Percentiles rank a stretch among this genome's conserved stretches.
phyloP scores from a whole-genome alignment of 2,888 invertebrate genomes.

The Ommatoiulus sabulosus region DNA sequence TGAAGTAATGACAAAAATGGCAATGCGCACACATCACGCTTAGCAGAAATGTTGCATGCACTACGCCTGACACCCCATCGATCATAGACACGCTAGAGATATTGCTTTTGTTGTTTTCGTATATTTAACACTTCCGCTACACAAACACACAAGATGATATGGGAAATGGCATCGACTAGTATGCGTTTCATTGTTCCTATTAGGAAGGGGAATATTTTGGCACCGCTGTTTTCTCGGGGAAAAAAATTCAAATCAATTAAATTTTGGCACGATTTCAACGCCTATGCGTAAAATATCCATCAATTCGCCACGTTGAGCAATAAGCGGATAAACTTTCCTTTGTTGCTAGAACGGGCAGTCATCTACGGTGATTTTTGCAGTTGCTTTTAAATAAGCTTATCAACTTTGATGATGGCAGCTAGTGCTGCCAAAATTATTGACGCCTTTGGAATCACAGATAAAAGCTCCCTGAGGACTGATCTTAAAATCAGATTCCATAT shows the following conservation, averaged over 20 bases:
- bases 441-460: background rate
- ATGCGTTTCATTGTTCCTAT: conserved; percentile 17
- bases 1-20: conserved; percentile 32
- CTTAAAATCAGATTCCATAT: background rate
- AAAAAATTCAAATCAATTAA: conserved; percentile 31
- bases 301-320: conserved; percentile 16
- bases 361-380: background rate
- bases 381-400: background rate
- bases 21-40: conserved; percentile 22
- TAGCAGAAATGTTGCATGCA: conserved; percentile 33
- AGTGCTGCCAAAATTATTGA: background rate
- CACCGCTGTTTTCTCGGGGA: background rate
- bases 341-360: background rate
- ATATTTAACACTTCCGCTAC: conserved; percentile 45
- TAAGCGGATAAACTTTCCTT: background rate
- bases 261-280: background rate
- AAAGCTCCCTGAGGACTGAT: background rate
- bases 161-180: background rate
- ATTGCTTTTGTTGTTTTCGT: conserved; percentile 48
- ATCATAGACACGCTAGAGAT: conserved; percentile 32
- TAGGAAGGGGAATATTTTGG: conserved; percentile 7
- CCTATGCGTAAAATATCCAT: background rate
- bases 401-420: background rate
- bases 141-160: conserved; percentile 42
- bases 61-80: conserved; percentile 24